Conservation (phyloP, 2,888 invertebrate genomes). For the Nymphalis polychloros region DNA sequence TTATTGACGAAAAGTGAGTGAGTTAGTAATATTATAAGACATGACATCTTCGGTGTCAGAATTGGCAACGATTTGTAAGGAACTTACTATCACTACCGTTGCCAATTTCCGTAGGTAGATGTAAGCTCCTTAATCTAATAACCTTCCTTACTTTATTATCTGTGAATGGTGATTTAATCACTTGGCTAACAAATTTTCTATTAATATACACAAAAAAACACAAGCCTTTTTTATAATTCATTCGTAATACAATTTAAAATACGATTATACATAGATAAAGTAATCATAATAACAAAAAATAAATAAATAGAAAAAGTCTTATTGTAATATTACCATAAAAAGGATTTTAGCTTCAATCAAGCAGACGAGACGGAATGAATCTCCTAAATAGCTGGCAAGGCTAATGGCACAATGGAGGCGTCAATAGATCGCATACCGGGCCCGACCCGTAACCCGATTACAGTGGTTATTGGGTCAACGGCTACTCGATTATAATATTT, state of each 20-base stretch:
- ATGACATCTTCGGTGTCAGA: slow-evolving; percentile 4
- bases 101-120: slow-evolving; percentile 10
- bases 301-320: not conserved
- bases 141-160: not conserved
- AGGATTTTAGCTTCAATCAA: slow-evolving; percentile 48
- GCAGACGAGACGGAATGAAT: slow-evolving; percentile 51
- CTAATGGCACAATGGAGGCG: slow-evolving; percentile 68
- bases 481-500: slow-evolving; percentile 40
- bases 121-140: slow-evolving; percentile 4
- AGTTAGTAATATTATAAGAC: slow-evolving; percentile 3
- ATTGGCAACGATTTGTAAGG: slow-evolving; percentile 10
- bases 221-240: no score
- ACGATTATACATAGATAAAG: no score
- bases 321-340: slow-evolving; percentile 6
- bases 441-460: slow-evolving; percentile 55
- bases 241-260: no score
- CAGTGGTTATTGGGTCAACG: slow-evolving; percentile 46
- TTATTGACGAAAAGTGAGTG: not conserved
- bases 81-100: not conserved
- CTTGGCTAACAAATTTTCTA: no score
- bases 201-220: no score
- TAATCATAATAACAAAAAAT: no score
- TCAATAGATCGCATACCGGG: slow-evolving; percentile 71
- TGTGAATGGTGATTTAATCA: no score
- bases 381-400: slow-evolving; percentile 72